Evolutionary conservation across 1,140 invertebrate genomes (phyloP), one percentile per base, ranked within the genome.

Genomic region (Euwallacea similis): DNA sequence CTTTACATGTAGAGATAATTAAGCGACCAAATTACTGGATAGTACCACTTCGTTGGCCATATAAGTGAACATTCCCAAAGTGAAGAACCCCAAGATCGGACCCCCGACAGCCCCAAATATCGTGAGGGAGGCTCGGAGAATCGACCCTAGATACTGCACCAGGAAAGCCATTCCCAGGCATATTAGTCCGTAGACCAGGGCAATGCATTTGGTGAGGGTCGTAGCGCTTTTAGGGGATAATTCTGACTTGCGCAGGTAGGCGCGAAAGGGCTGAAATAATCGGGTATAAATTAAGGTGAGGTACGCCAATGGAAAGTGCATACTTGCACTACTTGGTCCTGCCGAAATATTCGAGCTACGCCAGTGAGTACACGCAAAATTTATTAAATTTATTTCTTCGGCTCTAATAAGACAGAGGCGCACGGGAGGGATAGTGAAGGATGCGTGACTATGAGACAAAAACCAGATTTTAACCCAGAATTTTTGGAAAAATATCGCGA

Each of bases 91-190:
- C 11, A 94, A 80, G 41, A 94, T 79, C 1, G 93, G 93, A 10
- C 93, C 93, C 7, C 92, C 92, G 16, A 93, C 85, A 15, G 93
- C 87, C 16, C 92, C 91, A 77, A 93, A 93, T 69, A 94, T 89
- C 0, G 90, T 91, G 13, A 94, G 81, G 10, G 90, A 86, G 2
- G 88, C 87, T 83, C 93, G 85, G 8, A 94, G 81, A 9, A 95
- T 79, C 2, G 90, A 89, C 0, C 90, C 91, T 41, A 95, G 82
- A 33, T 86, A 82, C 71, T 92, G 87, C 2, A 89, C 89, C n/a
- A 92, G 42, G 76, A 91, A 92, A 2, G 93, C 90, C n/a, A 95
- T 72, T 7, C 83, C 86, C 43, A 95, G 84, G 73, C 90, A 91
- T 0, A 90, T 13, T 4, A 86, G 63, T 7, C 93, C 93, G 80